These are phyloP conservation scores for Myrmophylax atrothorax DNA, from an alignment of 2,113 vertebrate species.

Conservation along the genomic window DNA sequence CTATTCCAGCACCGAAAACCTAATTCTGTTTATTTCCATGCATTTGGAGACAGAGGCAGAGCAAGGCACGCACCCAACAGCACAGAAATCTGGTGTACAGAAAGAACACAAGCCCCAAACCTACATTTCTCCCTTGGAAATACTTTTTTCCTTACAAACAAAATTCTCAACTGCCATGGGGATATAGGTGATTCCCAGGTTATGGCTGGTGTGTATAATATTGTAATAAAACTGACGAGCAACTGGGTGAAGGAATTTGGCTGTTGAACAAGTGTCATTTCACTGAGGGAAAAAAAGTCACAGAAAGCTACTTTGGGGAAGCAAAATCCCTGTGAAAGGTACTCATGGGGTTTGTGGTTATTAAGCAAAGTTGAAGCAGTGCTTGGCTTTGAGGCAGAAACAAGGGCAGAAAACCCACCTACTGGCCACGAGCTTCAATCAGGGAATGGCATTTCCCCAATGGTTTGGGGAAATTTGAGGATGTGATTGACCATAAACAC, in stretches of 20 bases:
- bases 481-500: neutral
- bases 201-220: neutral
- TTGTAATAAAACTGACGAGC: neutral
- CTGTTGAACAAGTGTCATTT: neutral
- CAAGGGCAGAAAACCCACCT: neutral
- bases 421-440: neutral
- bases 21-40: neutral
- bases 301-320: neutral
- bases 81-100: neutral
- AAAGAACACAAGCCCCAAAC: neutral
- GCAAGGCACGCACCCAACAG: neutral
- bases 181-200: neutral
- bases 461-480: neutral
- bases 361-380: neutral
- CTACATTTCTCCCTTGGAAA: neutral
- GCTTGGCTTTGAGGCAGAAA: neutral
- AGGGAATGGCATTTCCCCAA: neutral
- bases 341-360: neutral
- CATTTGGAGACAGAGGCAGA: accelerated
- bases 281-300: neutral
- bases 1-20: neutral
- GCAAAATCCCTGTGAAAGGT: neutral
- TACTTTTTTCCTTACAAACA: neutral
- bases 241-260: neutral
- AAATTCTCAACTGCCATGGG: neutral